Evolutionary conservation across 2,888 invertebrate genomes (phyloP).

Genomic region (Oscheius sp.): DNA sequence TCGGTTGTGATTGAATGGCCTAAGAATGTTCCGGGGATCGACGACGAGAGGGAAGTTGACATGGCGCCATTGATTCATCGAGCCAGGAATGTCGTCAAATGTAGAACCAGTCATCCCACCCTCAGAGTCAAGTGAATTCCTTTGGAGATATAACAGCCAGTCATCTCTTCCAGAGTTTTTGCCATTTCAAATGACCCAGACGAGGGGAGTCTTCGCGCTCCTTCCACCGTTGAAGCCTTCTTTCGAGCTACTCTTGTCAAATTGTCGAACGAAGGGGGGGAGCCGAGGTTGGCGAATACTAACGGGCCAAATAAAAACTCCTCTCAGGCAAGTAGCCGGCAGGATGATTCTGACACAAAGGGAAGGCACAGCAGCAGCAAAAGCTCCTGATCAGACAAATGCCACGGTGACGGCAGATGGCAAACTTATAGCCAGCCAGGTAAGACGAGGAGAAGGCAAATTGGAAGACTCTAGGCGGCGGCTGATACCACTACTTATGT

Average conservation of each 20-base stretch:
- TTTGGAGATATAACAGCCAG: background rate
- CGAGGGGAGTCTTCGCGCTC: constrained; percentile 5
- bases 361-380: constrained; percentile 56
- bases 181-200: constrained; percentile 46
- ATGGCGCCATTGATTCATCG: constrained; percentile 60
- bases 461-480: constrained; percentile 15
- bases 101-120: constrained; percentile 60
- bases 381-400: constrained; percentile 41
- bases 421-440: constrained; percentile 48
- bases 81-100: constrained; percentile 61
- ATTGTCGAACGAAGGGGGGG: constrained; percentile 41
- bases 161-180: constrained; percentile 43
- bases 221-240: constrained; percentile 48
- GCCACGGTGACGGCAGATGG: constrained; percentile 54
- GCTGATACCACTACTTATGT: constrained; percentile 30
- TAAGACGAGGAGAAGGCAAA: background rate
- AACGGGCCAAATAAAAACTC: background rate
- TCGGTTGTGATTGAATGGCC: constrained; percentile 61
- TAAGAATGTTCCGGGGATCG: constrained; percentile 39
- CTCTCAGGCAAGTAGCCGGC: constrained; percentile 49
- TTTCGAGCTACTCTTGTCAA: constrained; percentile 59
- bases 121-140: constrained; percentile 55
- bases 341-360: constrained; percentile 60
- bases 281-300: constrained; percentile 39
- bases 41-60: constrained; percentile 43